These are phyloP conservation scores for Drosophila littoralis DNA, from an alignment of 1,140 invertebrate species.

Conservation along the genomic window DNA sequence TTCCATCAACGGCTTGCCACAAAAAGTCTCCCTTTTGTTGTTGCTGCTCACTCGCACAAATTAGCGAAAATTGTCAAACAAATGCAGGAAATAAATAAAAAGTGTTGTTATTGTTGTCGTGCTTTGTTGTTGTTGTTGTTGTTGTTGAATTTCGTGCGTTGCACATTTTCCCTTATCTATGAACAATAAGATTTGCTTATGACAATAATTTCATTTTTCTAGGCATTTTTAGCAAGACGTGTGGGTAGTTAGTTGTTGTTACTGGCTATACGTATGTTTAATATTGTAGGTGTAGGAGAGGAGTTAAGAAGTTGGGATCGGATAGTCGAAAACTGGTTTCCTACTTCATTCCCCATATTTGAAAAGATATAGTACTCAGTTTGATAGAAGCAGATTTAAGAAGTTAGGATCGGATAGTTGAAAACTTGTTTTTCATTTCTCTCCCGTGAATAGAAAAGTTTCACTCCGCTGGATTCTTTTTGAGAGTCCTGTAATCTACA, in stretches of 20 bases:
- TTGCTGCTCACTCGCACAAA: conserved; percentile 29
- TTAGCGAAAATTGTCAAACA: conserved; percentile 51
- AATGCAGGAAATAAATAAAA: conserved; percentile 55
- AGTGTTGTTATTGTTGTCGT: conserved; percentile 28
- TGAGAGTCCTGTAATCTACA: not conserved
- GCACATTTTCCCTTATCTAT: conserved; percentile 49
- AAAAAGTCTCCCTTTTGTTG: not conserved
- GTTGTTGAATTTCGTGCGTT: conserved; percentile 43
- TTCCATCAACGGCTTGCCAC: not conserved
- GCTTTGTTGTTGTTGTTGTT: conserved; percentile 5
- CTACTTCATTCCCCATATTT: too few relatives aligned
- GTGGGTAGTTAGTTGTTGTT: conserved; percentile 4
- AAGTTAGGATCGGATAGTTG: not conserved
- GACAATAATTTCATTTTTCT: conserved; percentile 48
- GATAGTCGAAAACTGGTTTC: too few relatives aligned
- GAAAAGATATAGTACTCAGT: too few relatives aligned
- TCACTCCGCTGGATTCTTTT: not conserved
- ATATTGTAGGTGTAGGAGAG: not conserved
- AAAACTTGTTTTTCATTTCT: not conserved
- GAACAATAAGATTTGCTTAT: conserved; percentile 58
- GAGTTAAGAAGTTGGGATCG: not conserved
- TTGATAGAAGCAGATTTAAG: not conserved
- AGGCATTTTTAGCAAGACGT: not conserved
- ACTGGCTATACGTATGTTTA: not conserved
- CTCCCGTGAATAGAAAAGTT: too few relatives aligned